Evolutionary conservation across 1,140 invertebrate genomes (phyloP).

Genomic region (Reticulitermes speratus): DNA sequence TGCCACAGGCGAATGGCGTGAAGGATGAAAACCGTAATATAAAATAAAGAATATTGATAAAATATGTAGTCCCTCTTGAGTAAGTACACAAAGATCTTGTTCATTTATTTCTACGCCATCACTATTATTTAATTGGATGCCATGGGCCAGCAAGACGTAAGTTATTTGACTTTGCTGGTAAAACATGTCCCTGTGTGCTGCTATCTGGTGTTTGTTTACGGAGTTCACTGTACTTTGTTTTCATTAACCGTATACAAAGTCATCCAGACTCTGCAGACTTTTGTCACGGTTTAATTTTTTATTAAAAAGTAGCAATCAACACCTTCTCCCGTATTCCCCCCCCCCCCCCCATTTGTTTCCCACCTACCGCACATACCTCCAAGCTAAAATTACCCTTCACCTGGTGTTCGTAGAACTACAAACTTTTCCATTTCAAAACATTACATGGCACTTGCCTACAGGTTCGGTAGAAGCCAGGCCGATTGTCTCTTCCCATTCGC

Average conservation of each 20-base stretch:
- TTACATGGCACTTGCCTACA: not conserved
- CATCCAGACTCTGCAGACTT: not conserved
- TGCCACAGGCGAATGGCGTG: not conserved
- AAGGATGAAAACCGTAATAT: not conserved
- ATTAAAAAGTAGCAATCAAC: slow-evolving; percentile 1
- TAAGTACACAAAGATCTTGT: not conserved
- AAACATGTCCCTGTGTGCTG: not conserved
- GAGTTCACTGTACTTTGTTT: not conserved
- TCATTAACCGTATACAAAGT: not conserved
- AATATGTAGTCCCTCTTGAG: no score
- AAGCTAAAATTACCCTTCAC: not conserved
- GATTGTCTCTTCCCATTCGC: not conserved
- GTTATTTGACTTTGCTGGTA: not conserved
- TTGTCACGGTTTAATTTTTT: not conserved
- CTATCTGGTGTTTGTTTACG: not conserved
- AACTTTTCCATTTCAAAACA: not conserved
- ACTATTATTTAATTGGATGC: not conserved
- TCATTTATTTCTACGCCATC: not conserved
- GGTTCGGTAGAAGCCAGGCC: not conserved
- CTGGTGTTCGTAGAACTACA: not conserved
- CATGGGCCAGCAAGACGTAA: not conserved
- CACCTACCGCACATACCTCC: not conserved
- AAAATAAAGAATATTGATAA: not conserved
- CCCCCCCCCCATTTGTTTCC: not conserved
- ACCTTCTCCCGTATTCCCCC: not conserved